Evolutionary conservation across 2,797 vertebrate species (phyloP), one percentile per base, ranked within the genome.

Genomic region (Sebastes wilsoni): DNA sequence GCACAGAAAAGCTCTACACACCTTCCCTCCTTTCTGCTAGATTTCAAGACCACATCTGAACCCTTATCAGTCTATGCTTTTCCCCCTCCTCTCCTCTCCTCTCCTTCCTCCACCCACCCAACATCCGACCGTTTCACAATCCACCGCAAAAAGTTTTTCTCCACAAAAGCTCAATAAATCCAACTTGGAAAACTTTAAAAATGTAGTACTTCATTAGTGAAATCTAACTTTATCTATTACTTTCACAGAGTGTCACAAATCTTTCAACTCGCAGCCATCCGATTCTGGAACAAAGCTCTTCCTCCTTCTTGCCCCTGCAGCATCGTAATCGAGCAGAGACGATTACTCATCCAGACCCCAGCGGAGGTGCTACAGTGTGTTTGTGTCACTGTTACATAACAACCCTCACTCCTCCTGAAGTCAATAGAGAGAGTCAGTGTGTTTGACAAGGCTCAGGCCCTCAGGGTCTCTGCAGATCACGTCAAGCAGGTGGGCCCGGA

Each of bases 341-440:
- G 13, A 89, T 88, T 87, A 87, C 85, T 91, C 87, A 84, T 86
- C 55, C 72, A 64, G 71, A 73, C 69, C 84, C 85, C 78, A 55
- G 75, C 8, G 49, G 69, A 88, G 66, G 76, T 78, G 62, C 78
- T 71, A 60, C 49, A 72, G 70, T 81, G 73, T n/a, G 62, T 66
- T 75, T 76, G 71, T 88, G 82, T 81, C 58, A 34, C 62, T 72
- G 67, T 92, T 90, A 87, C 83, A 87, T 87, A 91, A 91, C 8
- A 54, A 49, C 18, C 46, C 46, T 20, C 46, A 20, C 8, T 49
- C 46, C 28, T 28, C 13, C 55, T 56, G 54, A 72, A 81, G 65
- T 72, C 49, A 13, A 78, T 9, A 64, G 65, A 64, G 66, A 38
- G 77, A 82, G 68, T 86, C 56, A 49, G 80, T 84, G 80, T 85